Base-by-base conservation (phyloP, 2,888 invertebrate species). In the Galerucella calmariensis region DNA sequence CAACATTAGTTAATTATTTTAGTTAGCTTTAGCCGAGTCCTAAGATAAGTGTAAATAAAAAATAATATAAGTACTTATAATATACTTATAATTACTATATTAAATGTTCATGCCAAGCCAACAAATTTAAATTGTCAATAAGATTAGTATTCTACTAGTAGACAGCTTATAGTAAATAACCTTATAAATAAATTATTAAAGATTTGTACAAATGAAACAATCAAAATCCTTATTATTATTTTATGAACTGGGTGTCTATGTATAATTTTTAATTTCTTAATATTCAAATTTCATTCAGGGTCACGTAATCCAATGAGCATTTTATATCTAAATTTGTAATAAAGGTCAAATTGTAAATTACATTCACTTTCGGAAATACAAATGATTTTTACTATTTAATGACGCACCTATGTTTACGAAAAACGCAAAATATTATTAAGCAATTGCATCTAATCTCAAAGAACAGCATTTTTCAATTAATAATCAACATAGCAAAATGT, bases 241-340 rank as follows among this genome's bases (percentile, higher is more conserved):
- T 51, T 12, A n/a, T 12, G 6, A 53, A n/a, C 56, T 16, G 10
- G 10, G 1, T 56, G 20, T 16, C 10, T 12, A 14, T 61, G n/a
- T 35, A 61, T 27, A 12, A 14, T 12, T 59, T 24, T 59, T 5
- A 59, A 59, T 35, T 61, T 27, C 61, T 61, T 35, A 27, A 35
- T 61, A 35, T 61, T 61, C n/a, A 61, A 69, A 44, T 69, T 71
- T 41, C 56, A 72, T 59, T 72, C 72, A 72, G 58, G 72, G 72
- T 67, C 72, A 72, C 12, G 5, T 35, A 66, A 56, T 56, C 48
- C 16, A 58, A 41, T 20, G 66, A 71, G 53, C 35, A 66, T 27
- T 72, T 66, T 16, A 58, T 41, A 46, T 44, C 20, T 16, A 68
- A 63, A 62, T 63, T 56, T 66, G 48, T 48, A 46, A 16, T 65